These are phyloP conservation scores for Fistularia commersonii DNA, from an alignment of 2,797 vertebrate species.

Conservation along the genomic window DNA sequence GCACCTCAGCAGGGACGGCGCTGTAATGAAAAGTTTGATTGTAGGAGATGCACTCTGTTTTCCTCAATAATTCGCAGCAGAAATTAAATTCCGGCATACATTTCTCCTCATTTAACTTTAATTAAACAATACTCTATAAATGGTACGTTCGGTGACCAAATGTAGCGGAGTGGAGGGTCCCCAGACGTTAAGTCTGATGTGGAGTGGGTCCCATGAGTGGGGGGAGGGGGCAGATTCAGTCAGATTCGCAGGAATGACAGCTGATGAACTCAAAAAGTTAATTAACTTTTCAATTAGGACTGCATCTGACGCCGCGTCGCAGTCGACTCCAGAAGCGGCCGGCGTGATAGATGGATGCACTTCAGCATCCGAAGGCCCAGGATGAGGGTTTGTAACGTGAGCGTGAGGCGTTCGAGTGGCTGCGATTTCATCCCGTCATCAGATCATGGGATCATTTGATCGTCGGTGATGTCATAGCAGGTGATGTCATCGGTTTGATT, in stretches of 20 bases:
- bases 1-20: conserved; percentile 80
- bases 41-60: conserved; percentile 85
- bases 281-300: conserved; percentile 98
- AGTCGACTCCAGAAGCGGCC: not conserved
- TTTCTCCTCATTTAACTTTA: conserved; percentile 93
- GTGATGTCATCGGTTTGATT: too few relatives aligned
- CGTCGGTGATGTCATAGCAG: too few relatives aligned
- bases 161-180: conserved; percentile 85
- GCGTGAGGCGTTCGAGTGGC: conserved; percentile 12
- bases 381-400: too few relatives aligned
- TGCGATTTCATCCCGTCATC: conserved; percentile 4
- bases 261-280: conserved; percentile 96
- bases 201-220: conserved; percentile 74
- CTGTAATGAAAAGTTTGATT: not conserved
- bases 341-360: conserved; percentile 48
- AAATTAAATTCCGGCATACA: conserved; percentile 90
- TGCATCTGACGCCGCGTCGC: conserved; percentile 72
- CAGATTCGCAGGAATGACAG: conserved; percentile 91
- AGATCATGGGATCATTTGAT: too few relatives aligned
- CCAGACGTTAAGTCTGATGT: conserved; percentile 84
- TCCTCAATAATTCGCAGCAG: conserved; percentile 86
- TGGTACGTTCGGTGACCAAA: conserved; percentile 89
- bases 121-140: conserved; percentile 97
- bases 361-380: too few relatives aligned
- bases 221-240: conserved; percentile 74